phyloP scores from a whole-genome alignment of 1,140 invertebrate species.

The Drosophila sechellia region DNA sequence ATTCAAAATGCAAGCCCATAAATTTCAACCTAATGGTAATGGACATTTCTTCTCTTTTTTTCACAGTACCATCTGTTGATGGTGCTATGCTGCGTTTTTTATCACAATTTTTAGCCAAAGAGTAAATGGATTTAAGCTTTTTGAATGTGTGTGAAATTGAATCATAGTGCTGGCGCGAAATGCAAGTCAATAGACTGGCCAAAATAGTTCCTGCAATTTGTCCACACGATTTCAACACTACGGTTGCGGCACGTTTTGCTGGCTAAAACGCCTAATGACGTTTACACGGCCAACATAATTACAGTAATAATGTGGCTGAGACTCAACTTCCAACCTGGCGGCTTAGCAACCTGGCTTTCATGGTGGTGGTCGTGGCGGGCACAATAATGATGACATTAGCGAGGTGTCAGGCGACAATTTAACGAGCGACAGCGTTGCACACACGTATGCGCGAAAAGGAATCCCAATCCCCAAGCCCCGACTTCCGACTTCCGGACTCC shows the following conservation, averaged over 20 bases:
- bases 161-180: neutral
- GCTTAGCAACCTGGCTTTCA: neutral
- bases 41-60: slow-evolving; percentile 14
- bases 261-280: slow-evolving; percentile 76
- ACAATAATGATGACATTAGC: slow-evolving; percentile 74
- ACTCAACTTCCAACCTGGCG: slow-evolving; percentile 19
- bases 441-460: slow-evolving; percentile 68
- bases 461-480: slow-evolving; percentile 31
- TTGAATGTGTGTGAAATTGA: slow-evolving; percentile 21
- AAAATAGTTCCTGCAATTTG: slow-evolving; percentile 22
- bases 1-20: slow-evolving; percentile 57
- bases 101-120: neutral
- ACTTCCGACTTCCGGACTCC: no score
- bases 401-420: slow-evolving; percentile 81
- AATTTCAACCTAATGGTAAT: slow-evolving; percentile 40
- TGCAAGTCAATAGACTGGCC: neutral
- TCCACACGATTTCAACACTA: slow-evolving; percentile 32
- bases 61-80: slow-evolving; percentile 14
- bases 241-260: slow-evolving; percentile 45
- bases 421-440: slow-evolving; percentile 59
- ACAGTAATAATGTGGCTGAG: slow-evolving; percentile 77
- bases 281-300: slow-evolving; percentile 81
- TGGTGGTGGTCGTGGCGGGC: slow-evolving; percentile 6
- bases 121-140: slow-evolving; percentile 6
- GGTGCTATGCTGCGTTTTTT: neutral